These are phyloP conservation scores for Dinoponera quadriceps DNA, from an alignment of 1,140 invertebrate species.

Conservation along the genomic window DNA sequence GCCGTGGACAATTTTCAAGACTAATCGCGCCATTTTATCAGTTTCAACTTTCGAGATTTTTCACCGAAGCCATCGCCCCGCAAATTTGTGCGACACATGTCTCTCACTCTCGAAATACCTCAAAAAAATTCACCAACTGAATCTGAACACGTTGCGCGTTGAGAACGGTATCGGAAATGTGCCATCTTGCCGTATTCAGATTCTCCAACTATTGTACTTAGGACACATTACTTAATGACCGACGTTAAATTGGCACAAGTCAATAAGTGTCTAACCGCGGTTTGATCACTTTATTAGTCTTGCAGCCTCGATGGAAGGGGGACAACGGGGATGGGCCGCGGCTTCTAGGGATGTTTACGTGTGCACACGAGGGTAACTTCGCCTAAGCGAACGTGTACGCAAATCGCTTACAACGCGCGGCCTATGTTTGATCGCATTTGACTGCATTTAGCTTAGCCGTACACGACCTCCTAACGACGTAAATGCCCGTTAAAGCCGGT, in stretches of 20 bases:
- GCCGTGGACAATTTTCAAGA: not conserved
- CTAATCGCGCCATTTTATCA: not conserved
- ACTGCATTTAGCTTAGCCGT: constrained; percentile 37
- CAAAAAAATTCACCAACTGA: not conserved
- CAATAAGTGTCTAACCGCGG: constrained; percentile 33
- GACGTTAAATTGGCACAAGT: constrained; percentile 10
- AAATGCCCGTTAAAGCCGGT: constrained; percentile 1
- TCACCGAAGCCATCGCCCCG: not conserved
- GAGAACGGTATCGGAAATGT: not conserved
- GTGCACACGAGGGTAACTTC: not conserved
- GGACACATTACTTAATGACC: constrained; percentile 9
- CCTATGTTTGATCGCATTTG: constrained; percentile 37
- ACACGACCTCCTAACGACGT: constrained; percentile 8
- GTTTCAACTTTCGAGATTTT: not conserved
- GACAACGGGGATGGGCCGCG: not conserved
- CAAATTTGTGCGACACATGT: not conserved
- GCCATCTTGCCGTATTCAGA: not conserved
- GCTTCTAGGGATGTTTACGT: constrained; percentile 37
- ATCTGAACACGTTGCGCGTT: not conserved
- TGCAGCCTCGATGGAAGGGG: constrained; percentile 8
- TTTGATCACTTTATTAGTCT: constrained; percentile 56
- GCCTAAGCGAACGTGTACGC: constrained; percentile 9
- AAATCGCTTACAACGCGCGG: constrained; percentile 43
- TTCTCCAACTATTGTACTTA: not conserved
- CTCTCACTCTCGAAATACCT: not conserved